Evolutionary conservation across 1,140 invertebrate genomes (phyloP).

Genomic region (Lordiphosa collinella): DNA sequence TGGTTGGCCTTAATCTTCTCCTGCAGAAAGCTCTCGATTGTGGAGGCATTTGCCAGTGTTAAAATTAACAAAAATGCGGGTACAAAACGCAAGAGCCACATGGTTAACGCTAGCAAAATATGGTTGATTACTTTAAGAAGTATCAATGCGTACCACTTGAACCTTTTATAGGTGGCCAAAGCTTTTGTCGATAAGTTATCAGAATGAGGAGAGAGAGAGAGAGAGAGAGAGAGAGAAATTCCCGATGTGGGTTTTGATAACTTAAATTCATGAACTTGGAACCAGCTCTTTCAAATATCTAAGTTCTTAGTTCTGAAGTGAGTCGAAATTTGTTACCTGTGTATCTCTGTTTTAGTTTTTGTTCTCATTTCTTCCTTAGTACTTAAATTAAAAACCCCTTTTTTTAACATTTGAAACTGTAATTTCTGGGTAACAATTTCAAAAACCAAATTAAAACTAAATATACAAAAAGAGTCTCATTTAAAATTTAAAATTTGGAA

Average conservation of each 20-base stretch:
- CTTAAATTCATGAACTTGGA: background rate
- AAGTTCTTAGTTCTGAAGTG: background rate
- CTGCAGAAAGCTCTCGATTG: slow-evolving; percentile 12
- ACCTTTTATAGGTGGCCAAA: slow-evolving; percentile 30
- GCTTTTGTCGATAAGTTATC: slow-evolving; percentile 36
- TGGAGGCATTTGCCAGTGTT: slow-evolving; percentile 1
- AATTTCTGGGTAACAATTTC: no score
- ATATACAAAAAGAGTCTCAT: no score
- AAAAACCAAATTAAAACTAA: no score
- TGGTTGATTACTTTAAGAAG: slow-evolving; percentile 1
- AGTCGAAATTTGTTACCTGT: no score
- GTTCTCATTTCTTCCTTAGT: no score
- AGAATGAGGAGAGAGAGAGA: background rate
- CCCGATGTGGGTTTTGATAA: background rate
- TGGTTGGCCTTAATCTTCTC: slow-evolving; percentile 14
- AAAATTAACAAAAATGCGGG: background rate
- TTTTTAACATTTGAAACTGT: no score
- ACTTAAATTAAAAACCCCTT: no score
- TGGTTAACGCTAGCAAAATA: slow-evolving; percentile 39
- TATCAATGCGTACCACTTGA: slow-evolving; percentile 2
- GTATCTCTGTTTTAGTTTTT: no score
- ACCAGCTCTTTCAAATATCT: slow-evolving; percentile 2
- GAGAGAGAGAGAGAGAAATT: slow-evolving; percentile 3
- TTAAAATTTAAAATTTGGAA: no score
- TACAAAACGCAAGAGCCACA: slow-evolving; percentile 12